These are phyloP conservation scores for Ochotona curzoniae DNA, from an alignment of 2,113 vertebrate species.

Conservation along the genomic window DNA sequence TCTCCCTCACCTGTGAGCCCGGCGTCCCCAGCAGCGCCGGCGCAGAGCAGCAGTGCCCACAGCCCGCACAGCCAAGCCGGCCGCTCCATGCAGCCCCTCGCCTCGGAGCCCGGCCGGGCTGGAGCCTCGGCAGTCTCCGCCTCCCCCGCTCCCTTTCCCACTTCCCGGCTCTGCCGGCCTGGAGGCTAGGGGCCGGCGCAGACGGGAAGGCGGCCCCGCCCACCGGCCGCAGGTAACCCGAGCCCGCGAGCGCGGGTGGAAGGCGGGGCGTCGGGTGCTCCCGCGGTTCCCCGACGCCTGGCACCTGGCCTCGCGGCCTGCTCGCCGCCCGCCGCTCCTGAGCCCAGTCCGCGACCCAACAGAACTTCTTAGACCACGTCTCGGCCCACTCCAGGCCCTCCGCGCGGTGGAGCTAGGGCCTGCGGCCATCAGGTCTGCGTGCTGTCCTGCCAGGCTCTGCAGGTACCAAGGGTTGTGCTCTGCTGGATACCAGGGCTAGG, in stretches of 20 bases:
- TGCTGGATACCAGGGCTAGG: not conserved
- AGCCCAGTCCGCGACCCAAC: fast-evolving
- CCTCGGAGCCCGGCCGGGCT: conserved; percentile 39
- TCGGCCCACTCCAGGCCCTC: not conserved
- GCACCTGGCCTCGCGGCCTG: not conserved
- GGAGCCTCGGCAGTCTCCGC: conserved; percentile 66
- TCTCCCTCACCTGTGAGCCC: conserved; percentile 67
- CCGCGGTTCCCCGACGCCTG: fast-evolving
- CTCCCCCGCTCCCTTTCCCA: conserved; percentile 61
- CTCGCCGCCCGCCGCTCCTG: too few relatives aligned
- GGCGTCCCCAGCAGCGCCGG: not conserved
- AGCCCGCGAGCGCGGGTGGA: not conserved
- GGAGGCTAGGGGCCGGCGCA: conserved; percentile 54
- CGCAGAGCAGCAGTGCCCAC: conserved; percentile 65
- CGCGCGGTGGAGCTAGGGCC: not conserved
- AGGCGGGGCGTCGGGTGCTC: not conserved
- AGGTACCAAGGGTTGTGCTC: not conserved
- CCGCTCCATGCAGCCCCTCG: conserved; percentile 73
- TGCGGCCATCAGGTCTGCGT: too few relatives aligned
- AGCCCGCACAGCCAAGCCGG: conserved; percentile 57
- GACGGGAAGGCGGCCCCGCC: conserved; percentile 76
- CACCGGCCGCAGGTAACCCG: conserved; percentile 74
- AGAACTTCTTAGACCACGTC: not conserved
- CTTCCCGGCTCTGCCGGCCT: conserved; percentile 73
- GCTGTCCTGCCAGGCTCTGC: not conserved